Conservation (phyloP, 1,140 invertebrate species). For the Berghia stephanieae region DNA sequence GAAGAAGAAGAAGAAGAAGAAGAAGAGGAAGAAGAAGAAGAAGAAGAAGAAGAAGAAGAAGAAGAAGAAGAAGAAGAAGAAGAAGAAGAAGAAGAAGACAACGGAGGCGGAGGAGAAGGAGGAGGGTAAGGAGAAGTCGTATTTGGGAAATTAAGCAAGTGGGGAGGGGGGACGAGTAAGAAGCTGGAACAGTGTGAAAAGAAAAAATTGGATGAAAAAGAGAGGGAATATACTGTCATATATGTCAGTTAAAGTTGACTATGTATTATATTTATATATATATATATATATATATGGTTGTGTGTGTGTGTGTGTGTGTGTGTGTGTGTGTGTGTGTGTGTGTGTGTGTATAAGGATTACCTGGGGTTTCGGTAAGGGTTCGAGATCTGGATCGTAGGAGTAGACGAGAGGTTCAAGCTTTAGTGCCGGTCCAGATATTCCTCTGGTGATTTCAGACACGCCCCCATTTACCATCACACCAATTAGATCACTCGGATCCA, state of each 20-base stretch:
- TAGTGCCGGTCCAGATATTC: conserved; percentile 39
- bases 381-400: conserved; percentile 63
- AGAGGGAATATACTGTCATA: too few species aligned
- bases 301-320: neutral
- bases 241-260: too few species aligned
- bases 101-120: too few species aligned
- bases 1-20: too few species aligned
- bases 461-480: conserved; percentile 51
- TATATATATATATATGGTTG: neutral
- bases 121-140: conserved; percentile 36
- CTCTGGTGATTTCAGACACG: conserved; percentile 48
- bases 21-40: too few species aligned
- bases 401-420: conserved; percentile 48
- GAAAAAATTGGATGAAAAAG: too few species aligned
- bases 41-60: too few species aligned
- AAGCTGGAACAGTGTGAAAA: too few species aligned
- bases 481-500: conserved; percentile 50
- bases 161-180: too few species aligned
- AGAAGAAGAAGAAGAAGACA: too few species aligned
- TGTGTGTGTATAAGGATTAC: conserved; percentile 14
- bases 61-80: too few species aligned
- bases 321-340: neutral
- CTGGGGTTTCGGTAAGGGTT: conserved; percentile 17
- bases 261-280: neutral
- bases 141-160: conserved; percentile 29